phyloP scores from a whole-genome alignment of 2,797 vertebrate genomes.

The Falco columbarius region DNA sequence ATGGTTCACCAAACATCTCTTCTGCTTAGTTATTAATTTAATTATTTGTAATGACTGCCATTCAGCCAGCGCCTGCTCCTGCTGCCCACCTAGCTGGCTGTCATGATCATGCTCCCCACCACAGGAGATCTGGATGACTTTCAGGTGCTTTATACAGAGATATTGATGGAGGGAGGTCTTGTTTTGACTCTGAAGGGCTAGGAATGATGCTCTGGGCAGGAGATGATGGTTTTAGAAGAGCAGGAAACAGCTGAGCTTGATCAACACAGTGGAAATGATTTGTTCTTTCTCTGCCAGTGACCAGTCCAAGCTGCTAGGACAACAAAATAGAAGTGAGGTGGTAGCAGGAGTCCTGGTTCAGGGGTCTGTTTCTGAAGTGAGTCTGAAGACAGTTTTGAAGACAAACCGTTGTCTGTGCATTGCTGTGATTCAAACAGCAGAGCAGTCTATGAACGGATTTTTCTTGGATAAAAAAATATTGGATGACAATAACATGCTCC shows the following conservation, averaged over 20 bases:
- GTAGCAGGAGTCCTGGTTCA: neutral
- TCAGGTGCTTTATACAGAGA: neutral
- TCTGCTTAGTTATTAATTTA: constrained; percentile 29
- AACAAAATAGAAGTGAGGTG: neutral
- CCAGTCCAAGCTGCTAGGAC: neutral
- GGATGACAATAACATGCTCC: neutral
- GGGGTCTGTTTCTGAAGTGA: neutral
- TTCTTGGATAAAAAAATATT: neutral
- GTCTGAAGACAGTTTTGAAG: neutral
- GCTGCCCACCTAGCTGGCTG: neutral
- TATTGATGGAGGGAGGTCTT: neutral
- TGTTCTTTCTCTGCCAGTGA: neutral
- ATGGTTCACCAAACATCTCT: constrained; percentile 15
- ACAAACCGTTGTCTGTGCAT: neutral
- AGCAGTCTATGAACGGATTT: neutral
- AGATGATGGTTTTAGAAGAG: neutral
- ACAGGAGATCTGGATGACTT: neutral
- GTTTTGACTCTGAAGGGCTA: neutral
- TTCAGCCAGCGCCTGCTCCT: neutral
- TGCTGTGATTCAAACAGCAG: neutral
- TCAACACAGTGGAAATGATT: neutral
- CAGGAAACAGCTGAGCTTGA: neutral
- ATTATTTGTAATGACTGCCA: constrained; percentile 26
- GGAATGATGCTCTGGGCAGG: neutral
- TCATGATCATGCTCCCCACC: neutral